These are phyloP conservation scores for Grus americana DNA, from an alignment of 2,113 vertebrate species.

Conservation along the genomic window DNA sequence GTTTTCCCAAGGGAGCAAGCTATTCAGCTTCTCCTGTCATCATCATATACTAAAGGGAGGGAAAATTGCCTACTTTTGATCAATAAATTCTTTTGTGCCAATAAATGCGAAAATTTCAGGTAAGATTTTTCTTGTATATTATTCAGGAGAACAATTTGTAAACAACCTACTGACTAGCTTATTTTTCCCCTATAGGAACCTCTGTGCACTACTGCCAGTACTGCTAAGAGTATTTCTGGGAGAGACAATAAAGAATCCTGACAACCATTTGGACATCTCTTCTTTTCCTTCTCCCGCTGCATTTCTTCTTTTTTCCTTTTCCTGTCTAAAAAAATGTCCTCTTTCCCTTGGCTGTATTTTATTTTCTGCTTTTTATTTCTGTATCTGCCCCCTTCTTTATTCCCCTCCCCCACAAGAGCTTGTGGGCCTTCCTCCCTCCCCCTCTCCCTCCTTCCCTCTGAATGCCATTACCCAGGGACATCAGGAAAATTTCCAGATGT, in stretches of 20 bases:
- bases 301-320: neutral
- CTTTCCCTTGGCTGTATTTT: neutral
- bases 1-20: conserved; percentile 28
- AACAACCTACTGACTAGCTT: conserved; percentile 3
- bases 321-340: neutral
- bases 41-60: neutral
- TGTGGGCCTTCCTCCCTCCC: neutral
- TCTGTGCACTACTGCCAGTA: neutral
- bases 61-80: conserved; percentile 1
- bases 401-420: neutral
- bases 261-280: conserved; percentile 1
- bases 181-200: neutral
- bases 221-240: neutral
- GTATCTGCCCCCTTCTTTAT: neutral
- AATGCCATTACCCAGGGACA: conserved; percentile 28
- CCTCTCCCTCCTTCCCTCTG: neutral
- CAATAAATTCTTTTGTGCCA: conserved; percentile 16
- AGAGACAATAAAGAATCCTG: conserved; percentile 12
- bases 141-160: conserved; percentile 35
- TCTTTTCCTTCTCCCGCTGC: neutral
- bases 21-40: conserved; percentile 22
- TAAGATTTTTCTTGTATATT: neutral
- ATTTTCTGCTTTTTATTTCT: neutral
- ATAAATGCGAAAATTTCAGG: conserved; percentile 4
- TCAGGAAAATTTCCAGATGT: neutral